These are phyloP conservation scores for Sturnira hondurensis DNA, from an alignment of 2,113 vertebrate genomes.

Conservation along the genomic window DNA sequence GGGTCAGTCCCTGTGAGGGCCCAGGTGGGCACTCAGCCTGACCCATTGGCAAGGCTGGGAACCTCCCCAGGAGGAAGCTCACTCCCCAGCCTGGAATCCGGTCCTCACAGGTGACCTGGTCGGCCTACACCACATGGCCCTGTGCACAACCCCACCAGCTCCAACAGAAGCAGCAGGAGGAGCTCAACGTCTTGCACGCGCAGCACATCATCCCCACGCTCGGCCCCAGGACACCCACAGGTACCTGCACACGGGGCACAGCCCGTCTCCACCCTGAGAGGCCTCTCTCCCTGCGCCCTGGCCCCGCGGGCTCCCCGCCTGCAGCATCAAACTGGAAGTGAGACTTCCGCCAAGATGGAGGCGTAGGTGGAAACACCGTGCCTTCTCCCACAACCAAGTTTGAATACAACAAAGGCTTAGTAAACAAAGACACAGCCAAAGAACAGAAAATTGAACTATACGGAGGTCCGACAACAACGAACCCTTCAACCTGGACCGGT, in stretches of 20 bases:
- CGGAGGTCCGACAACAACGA: no score
- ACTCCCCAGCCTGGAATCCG: background rate
- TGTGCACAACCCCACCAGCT: background rate
- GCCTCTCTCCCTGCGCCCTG: background rate
- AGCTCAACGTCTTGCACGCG: background rate
- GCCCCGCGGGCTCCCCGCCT: no score
- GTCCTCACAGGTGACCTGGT: background rate
- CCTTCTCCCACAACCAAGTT: no score
- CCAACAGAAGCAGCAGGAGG: no score
- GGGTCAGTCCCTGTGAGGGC: background rate
- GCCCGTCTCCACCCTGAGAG: background rate
- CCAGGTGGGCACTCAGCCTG: background rate
- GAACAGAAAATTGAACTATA: no score
- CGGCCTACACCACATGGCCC: fast-evolving
- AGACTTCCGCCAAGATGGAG: no score
- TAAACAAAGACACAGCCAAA: no score
- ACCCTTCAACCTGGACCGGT: no score
- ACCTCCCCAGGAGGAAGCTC: fast-evolving
- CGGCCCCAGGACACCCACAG: background rate
- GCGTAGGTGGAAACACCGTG: no score
- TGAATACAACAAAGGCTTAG: no score
- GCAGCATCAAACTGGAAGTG: background rate
- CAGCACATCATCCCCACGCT: fast-evolving
- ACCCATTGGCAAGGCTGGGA: background rate
- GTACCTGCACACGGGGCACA: background rate